Percentiles rank a stretch among this genome's conserved stretches.
phyloP scores from a whole-genome alignment of 2,888 invertebrate species.

The Ormyrus rosae region DNA sequence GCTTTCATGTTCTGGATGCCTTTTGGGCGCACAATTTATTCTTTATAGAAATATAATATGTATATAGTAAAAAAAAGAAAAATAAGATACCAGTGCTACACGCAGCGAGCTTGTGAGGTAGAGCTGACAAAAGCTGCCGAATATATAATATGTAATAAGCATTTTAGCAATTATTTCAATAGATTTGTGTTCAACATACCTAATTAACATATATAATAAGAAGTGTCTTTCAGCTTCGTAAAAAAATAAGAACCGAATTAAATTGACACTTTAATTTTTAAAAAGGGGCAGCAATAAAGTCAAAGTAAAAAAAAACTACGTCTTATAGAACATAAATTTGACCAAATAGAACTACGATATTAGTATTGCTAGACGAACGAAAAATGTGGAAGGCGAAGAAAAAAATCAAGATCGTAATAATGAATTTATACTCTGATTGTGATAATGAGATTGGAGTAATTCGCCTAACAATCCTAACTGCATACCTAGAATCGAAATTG shows the following conservation, averaged over 20 bases:
- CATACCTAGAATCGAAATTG: slow-evolving; percentile 65
- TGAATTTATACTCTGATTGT: neutral
- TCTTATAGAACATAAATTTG: slow-evolving; percentile 17
- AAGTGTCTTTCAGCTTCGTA: neutral
- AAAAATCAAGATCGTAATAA: neutral
- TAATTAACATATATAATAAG: slow-evolving; percentile 53
- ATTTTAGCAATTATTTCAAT: slow-evolving; percentile 56
- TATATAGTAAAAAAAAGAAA: slow-evolving; percentile 35
- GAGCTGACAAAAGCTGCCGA: slow-evolving; percentile 73
- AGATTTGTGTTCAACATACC: slow-evolving; percentile 52
- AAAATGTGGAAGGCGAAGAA: slow-evolving; percentile 27
- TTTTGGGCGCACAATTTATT: slow-evolving; percentile 23
- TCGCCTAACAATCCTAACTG: slow-evolving; percentile 74
- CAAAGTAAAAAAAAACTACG: neutral
- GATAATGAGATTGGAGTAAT: slow-evolving; percentile 55
- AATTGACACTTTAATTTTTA: neutral
- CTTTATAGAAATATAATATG: neutral
- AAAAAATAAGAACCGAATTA: neutral
- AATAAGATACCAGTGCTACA: slow-evolving; percentile 66
- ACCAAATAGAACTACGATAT: slow-evolving; percentile 16
- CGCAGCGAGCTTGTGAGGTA: slow-evolving; percentile 72
- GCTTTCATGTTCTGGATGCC: slow-evolving; percentile 35
- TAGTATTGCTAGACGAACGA: slow-evolving; percentile 44
- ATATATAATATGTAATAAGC: slow-evolving; percentile 58
- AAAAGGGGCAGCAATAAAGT: neutral